Percentiles rank a stretch among this genome's conserved stretches.
phyloP scores from a whole-genome alignment of 2,888 invertebrate species.

The Plagodis pulveraria region DNA sequence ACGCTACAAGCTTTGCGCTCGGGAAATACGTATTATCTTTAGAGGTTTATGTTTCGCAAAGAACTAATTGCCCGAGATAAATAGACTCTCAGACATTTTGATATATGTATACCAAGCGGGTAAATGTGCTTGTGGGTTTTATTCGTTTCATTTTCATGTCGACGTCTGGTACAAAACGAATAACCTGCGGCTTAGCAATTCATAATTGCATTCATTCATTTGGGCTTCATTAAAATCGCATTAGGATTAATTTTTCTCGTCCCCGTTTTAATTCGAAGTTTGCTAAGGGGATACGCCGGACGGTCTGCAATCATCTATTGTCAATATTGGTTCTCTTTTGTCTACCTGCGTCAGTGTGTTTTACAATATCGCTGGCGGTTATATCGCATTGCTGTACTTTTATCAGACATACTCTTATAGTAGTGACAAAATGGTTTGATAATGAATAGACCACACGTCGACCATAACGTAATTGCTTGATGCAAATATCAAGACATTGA shows the following conservation, averaged over 20 bases:
- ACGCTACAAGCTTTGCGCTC: constrained; percentile 43
- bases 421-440: background rate
- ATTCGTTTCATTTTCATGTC: constrained; percentile 55
- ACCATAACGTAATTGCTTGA: no score
- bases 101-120: constrained; percentile 23
- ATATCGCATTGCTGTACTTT: constrained; percentile 5
- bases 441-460: no score
- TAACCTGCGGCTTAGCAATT: constrained; percentile 76
- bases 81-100: constrained; percentile 36
- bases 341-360: constrained; percentile 70
- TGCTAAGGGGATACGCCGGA: constrained; percentile 77
- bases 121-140: constrained; percentile 35
- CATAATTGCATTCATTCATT: constrained; percentile 82
- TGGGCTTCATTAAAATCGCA: constrained; percentile 84
- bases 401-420: background rate
- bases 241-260: constrained; percentile 85
- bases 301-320: constrained; percentile 79
- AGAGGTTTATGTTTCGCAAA: constrained; percentile 48
- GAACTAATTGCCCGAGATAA: constrained; percentile 41
- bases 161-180: constrained; percentile 62
- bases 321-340: constrained; percentile 78
- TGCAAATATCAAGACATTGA: no score
- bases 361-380: constrained; percentile 52
- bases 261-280: constrained; percentile 82
- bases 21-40: constrained; percentile 42